Conservation (phyloP, 2,113 vertebrate genomes). For the Equus quagga region DNA sequence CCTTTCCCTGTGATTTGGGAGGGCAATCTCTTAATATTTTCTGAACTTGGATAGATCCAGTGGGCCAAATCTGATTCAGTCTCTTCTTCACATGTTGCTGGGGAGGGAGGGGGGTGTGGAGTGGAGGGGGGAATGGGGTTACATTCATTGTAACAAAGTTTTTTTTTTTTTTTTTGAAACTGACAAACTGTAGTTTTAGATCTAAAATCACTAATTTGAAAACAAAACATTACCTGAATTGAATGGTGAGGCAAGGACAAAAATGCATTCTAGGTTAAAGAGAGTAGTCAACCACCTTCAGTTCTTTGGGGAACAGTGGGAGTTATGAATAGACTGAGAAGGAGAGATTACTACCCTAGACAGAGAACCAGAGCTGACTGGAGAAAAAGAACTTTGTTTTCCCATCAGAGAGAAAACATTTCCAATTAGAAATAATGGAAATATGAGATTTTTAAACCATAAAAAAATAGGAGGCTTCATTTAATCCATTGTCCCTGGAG, state of each 20-base stretch:
- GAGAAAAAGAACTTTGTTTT: not conserved
- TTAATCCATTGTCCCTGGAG: not conserved
- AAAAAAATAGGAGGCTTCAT: not conserved
- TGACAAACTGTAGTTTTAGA: slow-evolving; percentile 6
- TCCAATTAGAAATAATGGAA: not conserved
- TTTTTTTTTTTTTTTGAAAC: not conserved
- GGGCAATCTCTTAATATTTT: not conserved
- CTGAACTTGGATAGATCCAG: not conserved
- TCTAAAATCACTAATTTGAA: not conserved
- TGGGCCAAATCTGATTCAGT: not conserved
- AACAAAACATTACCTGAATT: not conserved
- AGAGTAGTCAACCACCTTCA: not conserved
- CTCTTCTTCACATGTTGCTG: not conserved
- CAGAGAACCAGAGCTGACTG: not conserved
- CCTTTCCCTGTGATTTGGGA: not conserved
- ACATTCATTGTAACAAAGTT: not conserved
- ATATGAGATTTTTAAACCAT: slow-evolving; percentile 26
- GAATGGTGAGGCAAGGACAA: not conserved
- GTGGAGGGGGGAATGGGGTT: not conserved
- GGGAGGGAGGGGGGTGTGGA: not conserved
- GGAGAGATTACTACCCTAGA: not conserved
- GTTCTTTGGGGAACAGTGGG: not conserved
- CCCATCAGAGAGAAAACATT: not conserved
- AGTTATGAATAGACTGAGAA: not conserved
- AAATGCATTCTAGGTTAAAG: not conserved